Evolutionary conservation across 2,888 invertebrate species (phyloP), one percentile per base, ranked within the genome.

Genomic region (Epistrophella euchroma): DNA sequence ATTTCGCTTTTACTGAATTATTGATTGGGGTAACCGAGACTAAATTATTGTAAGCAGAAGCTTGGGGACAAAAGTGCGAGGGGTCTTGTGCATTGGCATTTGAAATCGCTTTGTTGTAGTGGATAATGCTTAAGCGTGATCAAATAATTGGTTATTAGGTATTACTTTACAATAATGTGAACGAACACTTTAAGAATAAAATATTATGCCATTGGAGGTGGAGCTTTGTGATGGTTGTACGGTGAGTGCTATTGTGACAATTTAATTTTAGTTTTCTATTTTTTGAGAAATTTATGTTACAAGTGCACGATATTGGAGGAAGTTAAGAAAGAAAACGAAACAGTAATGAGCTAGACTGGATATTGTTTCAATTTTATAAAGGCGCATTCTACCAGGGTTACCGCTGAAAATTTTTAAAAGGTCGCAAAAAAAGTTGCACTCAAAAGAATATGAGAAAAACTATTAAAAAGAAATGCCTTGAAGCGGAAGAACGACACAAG

Each of bases 1-100:
- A 66, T 72, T 75, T 74, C 68, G 75, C 76, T 76, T 75, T 76
- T 68, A 55, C 47, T 50, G 68, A 85, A 85, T 85, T 85, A 85
- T 85, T 81, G 85, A 81, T 85, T 85, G 68, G 76, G 58, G 68
- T 55, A 68, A 52, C 60, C 60, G 60, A 60, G 60, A 60, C 60
- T 60, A 60, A 60, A 60, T 60, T 40, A 37, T 37, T 52, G 9
- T 15, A 37, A 9, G 35, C 4, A 28, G n/a, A 32, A 43, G 71
- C 40, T 40, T 13, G 11, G 13, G 37, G 9, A 19, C 28, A 45
- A 15, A 15, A 35, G 13, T 7, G 22, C 15, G 40, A 22, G 5
- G 13, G 56, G 45, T 68, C 25, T 9, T 52, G 22, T 50, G 55
- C 17, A 70, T 4, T 68, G 60, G 45, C 50, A 55, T 62, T 50